Percentiles rank a stretch among this genome's conserved stretches.
Conservation (phyloP, 2,888 invertebrate species). For the Cyclophora punctaria region DNA sequence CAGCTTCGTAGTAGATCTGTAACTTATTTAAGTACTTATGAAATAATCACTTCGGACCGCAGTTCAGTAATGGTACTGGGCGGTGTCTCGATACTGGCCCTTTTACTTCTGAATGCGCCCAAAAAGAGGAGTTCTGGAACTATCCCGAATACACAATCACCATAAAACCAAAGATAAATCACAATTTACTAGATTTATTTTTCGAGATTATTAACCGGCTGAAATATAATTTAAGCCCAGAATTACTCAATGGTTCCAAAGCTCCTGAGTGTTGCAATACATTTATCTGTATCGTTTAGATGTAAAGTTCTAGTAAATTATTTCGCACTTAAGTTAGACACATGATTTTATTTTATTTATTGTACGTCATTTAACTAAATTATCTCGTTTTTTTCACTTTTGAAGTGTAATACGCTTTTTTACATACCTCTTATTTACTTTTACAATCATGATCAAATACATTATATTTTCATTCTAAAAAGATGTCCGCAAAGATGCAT, state of each 20-base stretch:
- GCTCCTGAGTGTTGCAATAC: constrained; percentile 73
- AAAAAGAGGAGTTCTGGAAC: constrained; percentile 67
- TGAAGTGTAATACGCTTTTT: constrained; percentile 71
- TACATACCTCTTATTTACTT: constrained; percentile 68
- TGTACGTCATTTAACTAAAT: constrained; percentile 62
- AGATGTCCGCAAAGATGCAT: constrained; percentile 62
- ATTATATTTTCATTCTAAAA: constrained; percentile 55
- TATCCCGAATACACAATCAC: constrained; percentile 39
- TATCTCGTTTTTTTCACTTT: constrained; percentile 64
- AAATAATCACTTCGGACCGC: constrained; percentile 47
- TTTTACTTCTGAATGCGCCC: constrained; percentile 25
- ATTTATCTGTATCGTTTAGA: constrained; percentile 61
- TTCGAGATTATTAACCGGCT: constrained; percentile 56
- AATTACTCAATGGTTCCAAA: constrained; percentile 68
- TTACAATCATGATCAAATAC: constrained; percentile 71
- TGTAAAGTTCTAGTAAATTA: constrained; percentile 73
- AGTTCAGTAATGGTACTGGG: no score
- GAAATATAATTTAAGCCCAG: constrained; percentile 50
- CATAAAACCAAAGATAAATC: constrained; percentile 71
- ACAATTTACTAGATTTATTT: constrained; percentile 59
- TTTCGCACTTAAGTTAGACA: constrained; percentile 70
- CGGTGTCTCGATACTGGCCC: constrained; percentile 1
- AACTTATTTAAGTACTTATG: constrained; percentile 72
- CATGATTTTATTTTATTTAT: constrained; percentile 69
- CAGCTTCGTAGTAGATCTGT: constrained; percentile 72